phyloP scores from a whole-genome alignment of 2,113 vertebrate genomes.

The Lutjanus erythropterus region DNA sequence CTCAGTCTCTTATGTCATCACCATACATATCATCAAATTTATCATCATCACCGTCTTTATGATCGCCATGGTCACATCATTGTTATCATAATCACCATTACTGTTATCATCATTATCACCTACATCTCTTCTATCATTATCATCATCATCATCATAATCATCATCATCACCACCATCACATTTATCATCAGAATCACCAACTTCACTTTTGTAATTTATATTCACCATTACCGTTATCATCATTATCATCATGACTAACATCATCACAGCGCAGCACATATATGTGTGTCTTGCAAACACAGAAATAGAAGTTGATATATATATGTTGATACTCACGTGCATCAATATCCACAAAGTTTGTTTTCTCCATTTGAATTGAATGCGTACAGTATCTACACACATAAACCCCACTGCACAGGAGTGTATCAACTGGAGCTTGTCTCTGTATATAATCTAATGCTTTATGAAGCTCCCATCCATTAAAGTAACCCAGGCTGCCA shows the following conservation, averaged over 20 bases:
- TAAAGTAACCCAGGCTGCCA: constrained; percentile 54
- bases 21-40: too few relatives aligned
- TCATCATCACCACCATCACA: too few relatives aligned
- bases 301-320: background rate
- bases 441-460: constrained; percentile 42
- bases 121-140: background rate
- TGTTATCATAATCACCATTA: too few relatives aligned
- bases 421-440: constrained; percentile 32
- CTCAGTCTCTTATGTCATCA: too few relatives aligned
- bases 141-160: background rate
- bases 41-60: too few relatives aligned
- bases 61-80: too few relatives aligned
- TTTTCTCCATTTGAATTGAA: background rate
- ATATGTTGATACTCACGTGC: background rate
- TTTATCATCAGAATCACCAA: background rate
- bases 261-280: background rate
- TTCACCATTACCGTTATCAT: too few relatives aligned
- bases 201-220: background rate
- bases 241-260: too few relatives aligned
- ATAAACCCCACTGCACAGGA: background rate
- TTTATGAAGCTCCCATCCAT: constrained; percentile 62
- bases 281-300: background rate
- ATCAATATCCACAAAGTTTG: background rate
- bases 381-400: background rate
- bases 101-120: background rate